These are phyloP conservation scores for Dendrocincla fuliginosa DNA, from an alignment of 2,797 vertebrate species.

Conservation along the genomic window DNA sequence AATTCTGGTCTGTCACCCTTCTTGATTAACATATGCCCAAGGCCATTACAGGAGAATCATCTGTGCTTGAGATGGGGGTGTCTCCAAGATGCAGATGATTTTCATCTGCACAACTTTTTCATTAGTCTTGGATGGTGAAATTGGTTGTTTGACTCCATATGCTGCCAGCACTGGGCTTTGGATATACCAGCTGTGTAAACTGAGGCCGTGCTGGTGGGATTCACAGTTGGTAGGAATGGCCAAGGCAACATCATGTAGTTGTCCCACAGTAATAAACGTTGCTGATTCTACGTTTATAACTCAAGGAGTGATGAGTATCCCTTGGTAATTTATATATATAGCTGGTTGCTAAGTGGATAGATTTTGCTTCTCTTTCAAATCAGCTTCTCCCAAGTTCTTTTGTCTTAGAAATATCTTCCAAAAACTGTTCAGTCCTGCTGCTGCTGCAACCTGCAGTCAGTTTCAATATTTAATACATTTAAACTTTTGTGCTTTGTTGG, in stretches of 20 bases:
- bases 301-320: background rate
- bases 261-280: background rate
- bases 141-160: background rate
- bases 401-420: background rate
- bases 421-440: background rate
- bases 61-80: background rate
- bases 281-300: background rate
- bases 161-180: background rate
- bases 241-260: background rate
- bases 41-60: background rate
- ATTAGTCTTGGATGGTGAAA: background rate
- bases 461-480: background rate
- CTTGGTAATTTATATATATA: background rate
- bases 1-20: conserved; percentile 4
- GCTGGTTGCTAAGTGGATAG: background rate
- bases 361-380: background rate
- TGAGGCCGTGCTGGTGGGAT: background rate
- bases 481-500: background rate
- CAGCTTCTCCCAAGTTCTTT: background rate
- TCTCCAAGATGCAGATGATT: background rate
- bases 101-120: background rate
- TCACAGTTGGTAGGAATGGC: background rate
- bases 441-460: background rate
- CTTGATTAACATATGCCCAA: conserved; percentile 17
- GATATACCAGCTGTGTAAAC: background rate